Conservation (phyloP, 2,797 vertebrate species). For the Natrix natrix region DNA sequence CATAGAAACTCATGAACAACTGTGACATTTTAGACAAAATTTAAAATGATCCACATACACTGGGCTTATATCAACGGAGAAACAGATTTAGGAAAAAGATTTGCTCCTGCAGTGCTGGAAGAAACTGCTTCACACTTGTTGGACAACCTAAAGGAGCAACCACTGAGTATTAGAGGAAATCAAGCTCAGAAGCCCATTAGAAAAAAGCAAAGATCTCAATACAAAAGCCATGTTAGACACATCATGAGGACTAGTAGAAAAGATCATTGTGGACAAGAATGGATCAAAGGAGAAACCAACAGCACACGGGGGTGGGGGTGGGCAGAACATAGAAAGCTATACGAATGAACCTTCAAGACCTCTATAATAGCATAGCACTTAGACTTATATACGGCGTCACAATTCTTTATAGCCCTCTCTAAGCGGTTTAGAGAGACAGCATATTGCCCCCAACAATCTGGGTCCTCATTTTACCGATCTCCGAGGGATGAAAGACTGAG, state of each 20-base stretch:
- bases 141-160: background rate
- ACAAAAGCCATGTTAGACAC: background rate
- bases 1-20: background rate
- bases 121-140: background rate
- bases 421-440: too few species aligned
- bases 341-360: background rate
- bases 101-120: background rate
- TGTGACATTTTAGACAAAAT: background rate
- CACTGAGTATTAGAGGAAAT: background rate
- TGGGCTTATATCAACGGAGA: background rate
- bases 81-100: background rate
- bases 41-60: background rate
- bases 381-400: too few species aligned
- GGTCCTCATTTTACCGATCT: too few species aligned
- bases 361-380: background rate
- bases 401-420: too few species aligned
- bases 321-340: background rate
- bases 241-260: background rate
- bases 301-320: too few species aligned
- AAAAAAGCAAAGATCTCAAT: background rate
- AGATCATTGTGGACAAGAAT: background rate
- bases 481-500: too few species aligned
- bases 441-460: too few species aligned
- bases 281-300: background rate
- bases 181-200: background rate